phyloP scores from a whole-genome alignment of 2,797 vertebrate species.

The Sebastes jordani region DNA sequence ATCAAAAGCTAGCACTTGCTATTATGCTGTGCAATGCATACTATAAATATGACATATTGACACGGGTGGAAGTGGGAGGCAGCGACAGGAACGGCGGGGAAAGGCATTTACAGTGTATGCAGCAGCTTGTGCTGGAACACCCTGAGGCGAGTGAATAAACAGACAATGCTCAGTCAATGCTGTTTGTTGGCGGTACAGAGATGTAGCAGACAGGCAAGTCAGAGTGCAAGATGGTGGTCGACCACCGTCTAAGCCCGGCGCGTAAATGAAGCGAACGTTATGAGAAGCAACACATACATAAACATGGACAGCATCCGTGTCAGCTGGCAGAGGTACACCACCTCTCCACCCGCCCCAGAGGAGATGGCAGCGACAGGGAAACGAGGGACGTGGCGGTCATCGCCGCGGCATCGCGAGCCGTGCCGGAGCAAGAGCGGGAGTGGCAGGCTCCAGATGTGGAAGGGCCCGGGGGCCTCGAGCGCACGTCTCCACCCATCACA shows the following conservation, averaged over 20 bases:
- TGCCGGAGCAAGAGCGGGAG: conserved; percentile 43
- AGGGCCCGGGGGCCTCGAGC: conserved; percentile 9
- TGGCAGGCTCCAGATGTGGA: conserved; percentile 73
- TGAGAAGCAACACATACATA: conserved; percentile 32
- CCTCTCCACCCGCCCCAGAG: background rate
- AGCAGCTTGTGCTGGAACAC: conserved; percentile 55
- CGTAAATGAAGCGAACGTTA: conserved; percentile 13
- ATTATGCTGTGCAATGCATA: conserved; percentile 23
- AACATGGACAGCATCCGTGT: conserved; percentile 21
- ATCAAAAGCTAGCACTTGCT: conserved; percentile 47
- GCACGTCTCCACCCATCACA: conserved; percentile 48
- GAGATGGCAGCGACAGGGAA: conserved; percentile 3
- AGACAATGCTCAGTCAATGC: conserved; percentile 50
- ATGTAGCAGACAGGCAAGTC: conserved; percentile 38
- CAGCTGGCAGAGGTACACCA: conserved; percentile 2
- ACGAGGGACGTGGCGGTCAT: conserved; percentile 40
- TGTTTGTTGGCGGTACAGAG: conserved; percentile 38
- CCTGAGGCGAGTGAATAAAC: conserved; percentile 63
- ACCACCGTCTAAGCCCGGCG: background rate
- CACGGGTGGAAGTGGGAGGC: conserved; percentile 38
- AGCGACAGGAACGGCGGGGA: conserved; percentile 29
- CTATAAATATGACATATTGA: conserved; percentile 57
- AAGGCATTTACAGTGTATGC: conserved; percentile 52
- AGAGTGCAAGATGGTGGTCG: conserved; percentile 28
- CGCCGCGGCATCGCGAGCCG: conserved; percentile 15